phyloP scores from a whole-genome alignment of 2,888 invertebrate genomes.

The Rugalucina vietnamica region DNA sequence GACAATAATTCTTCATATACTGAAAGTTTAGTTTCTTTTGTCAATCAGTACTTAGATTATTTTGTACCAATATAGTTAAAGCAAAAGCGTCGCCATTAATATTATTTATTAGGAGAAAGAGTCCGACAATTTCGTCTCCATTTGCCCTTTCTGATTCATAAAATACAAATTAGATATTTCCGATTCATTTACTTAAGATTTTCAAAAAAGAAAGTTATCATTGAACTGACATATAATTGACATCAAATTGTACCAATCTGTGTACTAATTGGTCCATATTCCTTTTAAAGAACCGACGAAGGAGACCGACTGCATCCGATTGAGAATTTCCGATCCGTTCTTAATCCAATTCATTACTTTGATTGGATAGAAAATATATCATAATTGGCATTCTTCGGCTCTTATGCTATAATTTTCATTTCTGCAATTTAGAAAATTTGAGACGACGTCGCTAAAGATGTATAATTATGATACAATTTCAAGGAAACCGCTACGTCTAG shows the following conservation, averaged over 20 bases:
- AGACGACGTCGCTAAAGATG: neutral
- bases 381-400: slow-evolving; percentile 52
- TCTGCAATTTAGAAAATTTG: slow-evolving; percentile 38
- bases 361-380: slow-evolving; percentile 54
- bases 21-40: too few relatives aligned
- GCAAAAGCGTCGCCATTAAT: too few relatives aligned
- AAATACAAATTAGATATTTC: neutral
- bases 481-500: neutral
- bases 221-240: neutral
- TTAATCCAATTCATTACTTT: slow-evolving; percentile 48
- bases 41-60: too few relatives aligned
- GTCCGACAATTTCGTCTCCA: too few relatives aligned
- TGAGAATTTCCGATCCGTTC: slow-evolving; percentile 44
- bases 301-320: slow-evolving; percentile 41
- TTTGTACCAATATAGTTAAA: too few relatives aligned
- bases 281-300: slow-evolving; percentile 4
- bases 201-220: slow-evolving; percentile 3
- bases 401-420: slow-evolving; percentile 59
- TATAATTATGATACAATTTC: slow-evolving; percentile 10
- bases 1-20: too few relatives aligned
- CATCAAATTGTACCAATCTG: slow-evolving; percentile 1
- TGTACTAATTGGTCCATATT: slow-evolving; percentile 10
- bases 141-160: neutral
- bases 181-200: slow-evolving; percentile 16
- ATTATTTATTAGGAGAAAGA: too few relatives aligned